Conservation (phyloP, 2,797 vertebrate genomes). For the Apogon hyalosoma region DNA sequence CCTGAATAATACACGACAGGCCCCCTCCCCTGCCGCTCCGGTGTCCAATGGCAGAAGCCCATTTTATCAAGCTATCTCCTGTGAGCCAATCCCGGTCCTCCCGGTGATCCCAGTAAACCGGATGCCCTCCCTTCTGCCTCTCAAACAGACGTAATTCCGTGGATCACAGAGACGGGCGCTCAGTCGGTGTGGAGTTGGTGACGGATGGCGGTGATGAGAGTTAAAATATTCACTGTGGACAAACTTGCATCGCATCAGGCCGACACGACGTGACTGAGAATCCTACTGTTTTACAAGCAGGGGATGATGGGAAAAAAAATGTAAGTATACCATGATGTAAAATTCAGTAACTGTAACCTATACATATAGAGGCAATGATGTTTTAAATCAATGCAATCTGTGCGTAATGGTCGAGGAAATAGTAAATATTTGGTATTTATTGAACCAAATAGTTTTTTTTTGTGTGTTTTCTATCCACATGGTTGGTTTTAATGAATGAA, state of each 20-base stretch:
- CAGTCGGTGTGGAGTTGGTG: constrained; percentile 65
- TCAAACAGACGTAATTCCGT: constrained; percentile 70
- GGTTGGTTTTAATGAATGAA: not conserved
- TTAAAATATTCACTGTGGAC: constrained; percentile 45
- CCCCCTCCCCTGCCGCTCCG: constrained; percentile 13
- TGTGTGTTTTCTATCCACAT: not conserved
- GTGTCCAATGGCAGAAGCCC: constrained; percentile 66
- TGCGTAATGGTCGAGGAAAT: constrained; percentile 2
- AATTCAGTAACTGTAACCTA: constrained; percentile 26
- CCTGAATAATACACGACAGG: constrained; percentile 71
- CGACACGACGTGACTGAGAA: constrained; percentile 31
- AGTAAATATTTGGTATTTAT: no score
- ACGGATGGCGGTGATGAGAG: constrained; percentile 63
- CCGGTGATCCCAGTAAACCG: constrained; percentile 76
- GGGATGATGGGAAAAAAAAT: constrained; percentile 2
- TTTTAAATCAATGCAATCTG: constrained; percentile 6
- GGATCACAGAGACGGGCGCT: constrained; percentile 53
- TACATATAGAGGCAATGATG: not conserved
- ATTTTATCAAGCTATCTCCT: constrained; percentile 75
- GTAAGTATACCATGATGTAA: constrained; percentile 68
- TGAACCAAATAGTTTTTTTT: no score
- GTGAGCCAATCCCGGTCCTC: constrained; percentile 70
- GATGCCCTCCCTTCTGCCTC: constrained; percentile 70
- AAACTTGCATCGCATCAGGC: constrained; percentile 37
- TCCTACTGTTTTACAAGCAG: constrained; percentile 23